phyloP scores from a whole-genome alignment of 2,113 vertebrate species.

The Struthidea cinerea region DNA sequence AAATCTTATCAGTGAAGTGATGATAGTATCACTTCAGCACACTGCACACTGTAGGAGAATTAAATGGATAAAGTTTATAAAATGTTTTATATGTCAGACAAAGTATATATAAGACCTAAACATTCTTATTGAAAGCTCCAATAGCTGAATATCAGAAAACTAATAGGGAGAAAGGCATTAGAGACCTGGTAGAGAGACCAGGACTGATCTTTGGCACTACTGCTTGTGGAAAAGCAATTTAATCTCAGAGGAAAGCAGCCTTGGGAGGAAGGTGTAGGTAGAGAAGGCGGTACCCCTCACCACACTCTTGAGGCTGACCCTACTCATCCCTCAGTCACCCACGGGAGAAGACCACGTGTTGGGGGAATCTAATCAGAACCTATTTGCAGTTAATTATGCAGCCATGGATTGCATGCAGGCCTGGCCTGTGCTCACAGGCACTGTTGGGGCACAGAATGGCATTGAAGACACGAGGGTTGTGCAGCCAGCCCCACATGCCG shows the following conservation, averaged over 20 bases:
- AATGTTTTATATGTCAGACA: background rate
- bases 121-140: background rate
- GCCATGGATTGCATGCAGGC: background rate
- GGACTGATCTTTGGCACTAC: background rate
- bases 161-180: background rate
- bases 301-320: accelerated
- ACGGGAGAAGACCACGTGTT: background rate
- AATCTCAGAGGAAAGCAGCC: background rate
- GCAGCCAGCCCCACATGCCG: background rate
- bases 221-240: background rate
- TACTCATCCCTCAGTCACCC: background rate
- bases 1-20: slow-evolving; percentile 23
- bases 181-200: background rate
- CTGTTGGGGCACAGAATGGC: accelerated
- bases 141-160: background rate
- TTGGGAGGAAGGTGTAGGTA: background rate
- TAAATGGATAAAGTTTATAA: slow-evolving; percentile 14
- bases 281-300: background rate
- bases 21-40: background rate
- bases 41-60: background rate
- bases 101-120: background rate
- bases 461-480: accelerated
- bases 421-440: background rate
- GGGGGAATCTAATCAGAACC: background rate
- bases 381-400: background rate